A percentile compares a stretch with the other conserved stretches of the same genome.
phyloP scores from a whole-genome alignment of 1,140 invertebrate species.

The Brachionus sp. region DNA sequence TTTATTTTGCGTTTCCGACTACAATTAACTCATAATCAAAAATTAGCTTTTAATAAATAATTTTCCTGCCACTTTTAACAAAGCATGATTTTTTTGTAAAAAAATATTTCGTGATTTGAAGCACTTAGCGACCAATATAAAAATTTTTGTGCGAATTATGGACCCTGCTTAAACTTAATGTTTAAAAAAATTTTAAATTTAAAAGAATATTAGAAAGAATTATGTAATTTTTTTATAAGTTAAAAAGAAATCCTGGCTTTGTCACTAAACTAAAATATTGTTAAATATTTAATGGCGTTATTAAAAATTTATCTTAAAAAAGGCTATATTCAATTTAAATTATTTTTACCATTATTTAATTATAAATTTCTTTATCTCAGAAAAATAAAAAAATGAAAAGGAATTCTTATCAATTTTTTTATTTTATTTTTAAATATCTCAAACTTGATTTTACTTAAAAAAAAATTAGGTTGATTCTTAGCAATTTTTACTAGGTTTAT shows the following conservation, averaged over 20 bases:
- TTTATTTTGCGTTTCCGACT: background rate
- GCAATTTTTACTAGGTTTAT: too few relatives aligned
- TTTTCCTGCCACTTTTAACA: background rate
- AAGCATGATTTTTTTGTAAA: background rate
- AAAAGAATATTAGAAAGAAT: background rate
- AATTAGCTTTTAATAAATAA: background rate
- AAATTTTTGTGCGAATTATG: background rate
- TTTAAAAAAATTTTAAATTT: background rate
- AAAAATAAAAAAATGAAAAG: too few relatives aligned
- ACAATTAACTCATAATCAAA: background rate
- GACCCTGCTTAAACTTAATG: background rate
- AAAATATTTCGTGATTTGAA: background rate
- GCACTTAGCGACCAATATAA: background rate
- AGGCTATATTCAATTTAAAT: background rate
- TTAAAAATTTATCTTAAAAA: background rate
- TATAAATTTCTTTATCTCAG: too few relatives aligned
- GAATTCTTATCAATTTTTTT: too few relatives aligned
- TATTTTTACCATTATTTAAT: background rate
- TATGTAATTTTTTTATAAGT: background rate
- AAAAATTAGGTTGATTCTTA: too few relatives aligned
- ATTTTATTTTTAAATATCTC: too few relatives aligned
- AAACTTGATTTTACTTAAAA: too few relatives aligned
- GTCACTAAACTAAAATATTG: background rate
- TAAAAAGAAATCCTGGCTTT: background rate
- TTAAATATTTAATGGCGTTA: background rate